phyloP scores from a whole-genome alignment of 2,888 invertebrate genomes.

The Orthonevra nobilis region DNA sequence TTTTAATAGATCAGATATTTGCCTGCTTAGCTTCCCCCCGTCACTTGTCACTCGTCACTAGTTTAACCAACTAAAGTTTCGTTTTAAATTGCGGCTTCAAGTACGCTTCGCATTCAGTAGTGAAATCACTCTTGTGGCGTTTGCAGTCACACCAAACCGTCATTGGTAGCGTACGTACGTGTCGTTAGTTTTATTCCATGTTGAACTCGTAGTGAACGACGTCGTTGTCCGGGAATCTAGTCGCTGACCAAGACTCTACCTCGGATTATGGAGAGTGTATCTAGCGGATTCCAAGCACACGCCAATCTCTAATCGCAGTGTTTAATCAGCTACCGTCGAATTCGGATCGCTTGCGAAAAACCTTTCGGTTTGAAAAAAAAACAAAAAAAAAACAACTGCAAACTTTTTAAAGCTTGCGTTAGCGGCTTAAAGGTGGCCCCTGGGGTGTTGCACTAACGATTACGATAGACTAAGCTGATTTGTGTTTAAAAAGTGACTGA shows the following conservation, averaged over 20 bases:
- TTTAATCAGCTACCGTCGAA: constrained; percentile 8
- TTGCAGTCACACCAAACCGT: constrained; percentile 49
- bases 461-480: background rate
- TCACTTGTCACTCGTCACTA: constrained; percentile 25
- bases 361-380: too few relatives aligned
- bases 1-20: constrained; percentile 17
- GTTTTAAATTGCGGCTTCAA: constrained; percentile 54
- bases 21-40: constrained; percentile 28
- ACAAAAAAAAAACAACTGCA: background rate
- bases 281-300: constrained; percentile 15
- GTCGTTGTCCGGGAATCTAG: background rate
- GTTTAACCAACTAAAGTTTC: constrained; percentile 30
- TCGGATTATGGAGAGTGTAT: constrained; percentile 22
- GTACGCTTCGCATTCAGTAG: constrained; percentile 48
- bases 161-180: too few relatives aligned
- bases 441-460: too few relatives aligned
- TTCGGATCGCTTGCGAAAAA: background rate
- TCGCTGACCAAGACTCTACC: background rate
- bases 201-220: background rate
- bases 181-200: constrained; percentile 24
- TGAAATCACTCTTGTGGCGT: constrained; percentile 52
- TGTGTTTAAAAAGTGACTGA: constrained; percentile 5
- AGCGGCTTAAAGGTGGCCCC: too few relatives aligned
- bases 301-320: constrained; percentile 29
- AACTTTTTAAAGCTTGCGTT: too few relatives aligned